Evolutionary conservation across 2,797 vertebrate genomes (phyloP), one percentile per base, ranked within the genome.

Genomic region (Chaetophractus vellerosus): DNA sequence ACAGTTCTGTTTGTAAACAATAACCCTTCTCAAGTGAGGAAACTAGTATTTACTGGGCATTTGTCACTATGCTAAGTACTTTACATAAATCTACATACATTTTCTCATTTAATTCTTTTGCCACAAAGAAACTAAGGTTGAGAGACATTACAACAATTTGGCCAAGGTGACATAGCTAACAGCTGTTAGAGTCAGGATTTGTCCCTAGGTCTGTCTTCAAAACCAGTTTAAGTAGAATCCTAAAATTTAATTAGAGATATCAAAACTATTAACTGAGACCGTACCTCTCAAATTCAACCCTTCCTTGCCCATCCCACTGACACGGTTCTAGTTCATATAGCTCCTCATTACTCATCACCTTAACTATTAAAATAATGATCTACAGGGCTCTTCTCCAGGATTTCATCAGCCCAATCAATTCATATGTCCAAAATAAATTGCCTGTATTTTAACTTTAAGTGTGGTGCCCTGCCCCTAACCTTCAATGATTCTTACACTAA

Each of bases 41-140:
- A 89, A 57, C 10, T 55, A 57, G 45, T 36, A 72, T 55, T 86
- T 55, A 88, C n/a, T 90, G 28, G 72, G 80, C 23, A 72, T 55
- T 64, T 72, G 55, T 41, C 38, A 75, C 50, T 12, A n/a, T 4
- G 33, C n/a, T 63, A 55, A 45, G 31, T 36, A 19, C 28, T 87
- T 94, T 72, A 91, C 28, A 18, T 50, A 72, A 45, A n/a, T 87
- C 64, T 52, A 38, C 3, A 90, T 0, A 23, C 6, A 85, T n/a
- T 52, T 38, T 10, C 14, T 93, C 61, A 88, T 66, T 89, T 82
- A 80, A 83, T 64, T 76, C 28, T 75, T 31, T 82, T 88, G 59
- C 24, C n/a, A 74, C n/a, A 59, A 79, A 92, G 38, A 92, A 59
- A 90, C 12, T 23, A 84, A 93, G 12, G 21, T 88, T 91, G 61